Percentiles rank a stretch among this genome's conserved stretches.
Evolutionary conservation across 2,797 vertebrate species (phyloP).

Genomic region (Sternarchorhynchus goeldii): DNA sequence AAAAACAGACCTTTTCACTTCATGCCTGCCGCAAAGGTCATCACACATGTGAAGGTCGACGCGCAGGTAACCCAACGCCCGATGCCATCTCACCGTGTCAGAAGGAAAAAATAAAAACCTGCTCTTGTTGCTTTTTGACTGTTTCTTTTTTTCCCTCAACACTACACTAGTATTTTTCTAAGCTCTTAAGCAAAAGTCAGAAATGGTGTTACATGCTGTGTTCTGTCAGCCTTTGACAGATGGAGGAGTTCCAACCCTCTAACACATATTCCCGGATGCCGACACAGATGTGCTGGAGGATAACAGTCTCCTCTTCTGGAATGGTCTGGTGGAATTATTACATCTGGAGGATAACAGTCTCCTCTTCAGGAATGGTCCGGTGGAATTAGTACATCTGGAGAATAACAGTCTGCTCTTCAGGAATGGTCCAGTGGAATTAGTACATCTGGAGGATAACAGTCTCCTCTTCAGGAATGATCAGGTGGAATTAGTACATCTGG

Average conservation of each 20-base stretch:
- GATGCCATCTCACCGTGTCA: conserved; percentile 15
- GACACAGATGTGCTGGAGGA: too few species aligned
- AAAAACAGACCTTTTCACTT: neutral
- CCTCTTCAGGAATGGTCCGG: too few species aligned
- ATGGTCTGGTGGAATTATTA: too few species aligned
- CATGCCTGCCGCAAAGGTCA: neutral
- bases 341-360: neutral
- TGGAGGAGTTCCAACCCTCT: neutral
- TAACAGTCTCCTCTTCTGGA: too few species aligned
- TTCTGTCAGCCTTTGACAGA: conserved; percentile 10
- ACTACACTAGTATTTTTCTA: too few species aligned
- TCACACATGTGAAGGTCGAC: neutral
- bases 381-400: neutral
- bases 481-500: too few species aligned
- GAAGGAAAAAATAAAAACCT: neutral
- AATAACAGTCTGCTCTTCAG: too few species aligned
- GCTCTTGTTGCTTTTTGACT: neutral
- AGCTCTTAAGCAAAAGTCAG: too few species aligned
- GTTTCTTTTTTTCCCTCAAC: too few species aligned
- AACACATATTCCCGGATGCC: too few species aligned
- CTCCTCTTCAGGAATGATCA: too few species aligned
- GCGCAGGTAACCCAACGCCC: neutral
- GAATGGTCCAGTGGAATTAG: too few species aligned
- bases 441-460: neutral
- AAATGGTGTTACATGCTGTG: neutral